Base-by-base conservation (phyloP, 37 sponge, comb jelly and placozoan species). In the Halichondria panicea region DNA sequence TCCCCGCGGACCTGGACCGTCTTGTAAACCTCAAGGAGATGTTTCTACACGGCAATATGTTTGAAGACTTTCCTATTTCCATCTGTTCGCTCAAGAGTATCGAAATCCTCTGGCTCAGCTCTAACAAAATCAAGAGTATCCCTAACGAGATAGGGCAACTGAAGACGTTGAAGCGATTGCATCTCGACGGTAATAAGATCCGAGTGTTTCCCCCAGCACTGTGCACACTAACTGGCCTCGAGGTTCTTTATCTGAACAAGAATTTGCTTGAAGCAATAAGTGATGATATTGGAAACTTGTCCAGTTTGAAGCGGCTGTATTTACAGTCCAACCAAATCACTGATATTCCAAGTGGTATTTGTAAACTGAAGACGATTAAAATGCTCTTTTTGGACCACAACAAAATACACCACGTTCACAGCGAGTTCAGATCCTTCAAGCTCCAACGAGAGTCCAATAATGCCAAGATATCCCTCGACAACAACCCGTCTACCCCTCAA, bases 191-290 rank as follows among this genome's bases (percentile, higher is more conserved):
- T 46, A 91, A 91, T 31, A 34, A 42, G 15, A 71, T 91, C 22
- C 53, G 48, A 33, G 67, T 46, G 31, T 77, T 85, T 43, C 91
- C 85, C 2, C 77, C 71, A 3, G 63, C 63, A 22, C 34, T 91
- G 56, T 81, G 82, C 64, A 50, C 73, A 15, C 58, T 91, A 45
- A 0, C 36, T 0, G 18, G 35, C 24, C 76, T 91, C 46, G 74
- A 76, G 43, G 79, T 91, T 2, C 73, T 91, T 40, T 91, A 85
- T 50, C 73, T 91, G 1, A 91, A 91, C 58, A 30, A 81, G 37
- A 91, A 91, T 59, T 43, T 65, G 1, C 24, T 91, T 1, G 25
- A 45, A 9, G 34, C 19, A 1, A 19, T 91, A n/a, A 71, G 63
- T 66, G 57, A 71, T 3, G 46, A 65, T 12, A 69, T 91, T 22